Percentiles rank a stretch among this genome's conserved stretches.
These are phyloP conservation scores for Dromaius novaehollandiae DNA, from an alignment of 2,113 vertebrate genomes.

Conservation along the genomic window DNA sequence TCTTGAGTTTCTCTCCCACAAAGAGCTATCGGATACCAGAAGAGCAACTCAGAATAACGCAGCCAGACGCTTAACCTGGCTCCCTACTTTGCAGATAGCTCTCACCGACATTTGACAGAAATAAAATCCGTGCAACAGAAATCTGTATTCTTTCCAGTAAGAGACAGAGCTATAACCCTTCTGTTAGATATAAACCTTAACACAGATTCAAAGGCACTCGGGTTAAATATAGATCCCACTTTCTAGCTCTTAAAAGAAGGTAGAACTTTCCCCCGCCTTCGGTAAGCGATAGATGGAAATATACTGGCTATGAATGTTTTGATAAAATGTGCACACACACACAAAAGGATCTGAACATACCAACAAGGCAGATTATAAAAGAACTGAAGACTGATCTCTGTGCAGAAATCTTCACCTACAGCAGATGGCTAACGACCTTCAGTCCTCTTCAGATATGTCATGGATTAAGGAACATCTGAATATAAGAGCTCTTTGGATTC, in stretches of 20 bases:
- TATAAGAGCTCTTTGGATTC: neutral
- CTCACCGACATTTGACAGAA: neutral
- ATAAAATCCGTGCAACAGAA: neutral
- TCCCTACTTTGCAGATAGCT: neutral
- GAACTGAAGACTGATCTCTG: neutral
- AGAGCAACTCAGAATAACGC: neutral
- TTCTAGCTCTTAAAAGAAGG: slow-evolving; percentile 17
- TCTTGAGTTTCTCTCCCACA: neutral
- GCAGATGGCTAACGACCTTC: neutral
- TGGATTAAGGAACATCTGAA: neutral
- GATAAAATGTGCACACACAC: neutral
- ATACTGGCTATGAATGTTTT: neutral
- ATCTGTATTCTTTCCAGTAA: neutral
- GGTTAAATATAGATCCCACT: neutral
- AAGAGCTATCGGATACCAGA: neutral
- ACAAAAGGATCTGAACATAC: neutral
- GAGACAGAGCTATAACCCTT: neutral
- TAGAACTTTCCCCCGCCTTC: neutral
- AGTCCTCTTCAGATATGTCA: neutral
- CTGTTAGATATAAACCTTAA: neutral
- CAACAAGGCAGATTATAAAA: neutral
- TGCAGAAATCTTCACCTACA: neutral
- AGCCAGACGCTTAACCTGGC: neutral
- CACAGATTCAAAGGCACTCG: slow-evolving; percentile 43
- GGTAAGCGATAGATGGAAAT: neutral